These are phyloP conservation scores for Sandelia bainsii DNA, from an alignment of 2,797 vertebrate species.

Conservation along the genomic window DNA sequence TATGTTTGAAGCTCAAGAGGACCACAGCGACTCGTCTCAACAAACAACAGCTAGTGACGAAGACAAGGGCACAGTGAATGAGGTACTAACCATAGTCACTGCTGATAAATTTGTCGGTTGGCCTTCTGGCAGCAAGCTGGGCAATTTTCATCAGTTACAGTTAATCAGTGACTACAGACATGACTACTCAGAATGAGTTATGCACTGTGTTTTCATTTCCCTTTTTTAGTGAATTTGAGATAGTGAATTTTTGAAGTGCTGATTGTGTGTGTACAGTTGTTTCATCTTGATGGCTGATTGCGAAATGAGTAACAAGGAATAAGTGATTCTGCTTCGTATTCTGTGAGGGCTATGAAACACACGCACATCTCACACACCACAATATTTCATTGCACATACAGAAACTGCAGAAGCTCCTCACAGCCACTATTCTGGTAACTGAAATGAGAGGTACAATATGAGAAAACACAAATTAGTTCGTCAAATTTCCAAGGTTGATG, in stretches of 20 bases:
- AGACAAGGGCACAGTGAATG: conserved; percentile 53
- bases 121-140: conserved; percentile 30
- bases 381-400: conserved; percentile 63
- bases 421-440: conserved; percentile 80
- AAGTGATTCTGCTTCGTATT: conserved; percentile 44
- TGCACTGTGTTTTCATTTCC: conserved; percentile 71
- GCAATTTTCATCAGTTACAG: conserved; percentile 68
- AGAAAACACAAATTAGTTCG: conserved; percentile 77
- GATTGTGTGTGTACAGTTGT: conserved; percentile 44
- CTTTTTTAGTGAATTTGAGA: conserved; percentile 69
- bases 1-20: conserved; percentile 74
- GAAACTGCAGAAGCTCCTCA: conserved; percentile 63
- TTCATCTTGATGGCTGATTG: conserved; percentile 46
- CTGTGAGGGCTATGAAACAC: conserved; percentile 1
- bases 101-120: conserved; percentile 40
- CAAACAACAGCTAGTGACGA: conserved; percentile 61
- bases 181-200: conserved; percentile 53
- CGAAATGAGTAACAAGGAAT: conserved; percentile 66
- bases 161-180: conserved; percentile 67
- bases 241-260: conserved; percentile 34
- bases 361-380: conserved; percentile 28
- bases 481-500: conserved; percentile 81
- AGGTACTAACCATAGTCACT: conserved; percentile 68
- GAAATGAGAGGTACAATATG: conserved; percentile 73
- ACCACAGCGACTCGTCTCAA: conserved; percentile 65